Evolutionary conservation across 2,888 invertebrate genomes (phyloP).

Genomic region (Drosophila mulleri): DNA sequence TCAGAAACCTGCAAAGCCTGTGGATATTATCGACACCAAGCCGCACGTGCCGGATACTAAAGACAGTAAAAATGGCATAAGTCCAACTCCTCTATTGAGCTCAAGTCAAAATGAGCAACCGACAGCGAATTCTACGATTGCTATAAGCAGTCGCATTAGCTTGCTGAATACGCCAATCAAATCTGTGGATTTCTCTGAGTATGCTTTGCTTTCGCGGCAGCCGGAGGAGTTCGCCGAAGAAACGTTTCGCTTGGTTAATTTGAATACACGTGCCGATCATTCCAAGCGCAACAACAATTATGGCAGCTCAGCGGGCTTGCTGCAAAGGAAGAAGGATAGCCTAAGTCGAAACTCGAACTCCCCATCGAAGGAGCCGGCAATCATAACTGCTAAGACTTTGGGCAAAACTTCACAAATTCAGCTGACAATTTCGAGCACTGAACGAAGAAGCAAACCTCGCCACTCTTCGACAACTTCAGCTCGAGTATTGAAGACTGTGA

Average conservation of each 20-base stretch:
- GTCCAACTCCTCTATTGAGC: constrained; percentile 62
- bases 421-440: constrained; percentile 88
- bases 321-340: constrained; percentile 93
- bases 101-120: constrained; percentile 36
- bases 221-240: constrained; percentile 94
- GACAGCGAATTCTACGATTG: constrained; percentile 37
- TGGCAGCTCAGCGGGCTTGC: constrained; percentile 91
- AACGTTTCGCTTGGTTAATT: constrained; percentile 93
- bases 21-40: constrained; percentile 77
- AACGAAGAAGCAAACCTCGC: constrained; percentile 86
- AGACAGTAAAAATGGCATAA: constrained; percentile 65
- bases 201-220: constrained; percentile 93
- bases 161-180: constrained; percentile 76
- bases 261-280: constrained; percentile 86
- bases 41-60: constrained; percentile 57
- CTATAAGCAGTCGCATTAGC: constrained; percentile 25
- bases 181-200: constrained; percentile 93
- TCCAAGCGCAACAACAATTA: constrained; percentile 88
- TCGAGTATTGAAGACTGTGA: constrained; percentile 91
- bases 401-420: constrained; percentile 95
- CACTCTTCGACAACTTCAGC: constrained; percentile 87
- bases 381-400: constrained; percentile 88
- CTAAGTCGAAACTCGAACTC: constrained; percentile 93
- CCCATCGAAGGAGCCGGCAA: constrained; percentile 89
- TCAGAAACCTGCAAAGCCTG: constrained; percentile 36